These are phyloP conservation scores for Bruchidius siliquastri DNA, from an alignment of 2,888 invertebrate genomes.

Conservation along the genomic window DNA sequence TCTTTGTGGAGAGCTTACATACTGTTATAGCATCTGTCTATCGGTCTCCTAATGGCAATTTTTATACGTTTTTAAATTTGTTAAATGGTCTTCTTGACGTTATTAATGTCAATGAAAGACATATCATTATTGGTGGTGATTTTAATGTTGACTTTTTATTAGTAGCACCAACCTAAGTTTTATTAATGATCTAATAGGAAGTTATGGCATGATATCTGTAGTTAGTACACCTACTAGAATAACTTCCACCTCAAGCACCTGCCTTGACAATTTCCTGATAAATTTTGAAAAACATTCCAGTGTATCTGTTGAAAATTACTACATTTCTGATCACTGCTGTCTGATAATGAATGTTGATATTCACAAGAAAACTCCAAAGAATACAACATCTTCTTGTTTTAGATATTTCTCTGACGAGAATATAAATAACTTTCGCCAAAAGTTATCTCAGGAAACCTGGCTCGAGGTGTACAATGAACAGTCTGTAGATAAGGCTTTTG, in stretches of 20 bases:
- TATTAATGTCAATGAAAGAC: slow-evolving; percentile 1
- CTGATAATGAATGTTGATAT: not conserved
- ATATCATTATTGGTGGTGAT: slow-evolving; percentile 6
- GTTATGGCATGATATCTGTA: not conserved
- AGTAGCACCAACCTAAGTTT: slow-evolving; percentile 5
- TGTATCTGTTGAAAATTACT: not conserved
- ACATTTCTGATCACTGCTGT: not conserved
- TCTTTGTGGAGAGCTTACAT: not conserved
- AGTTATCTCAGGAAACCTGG: not conserved
- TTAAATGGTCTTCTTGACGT: slow-evolving; percentile 1
- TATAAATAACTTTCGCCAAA: not conserved
- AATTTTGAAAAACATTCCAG: not conserved
- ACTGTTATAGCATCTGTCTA: slow-evolving; percentile 4
- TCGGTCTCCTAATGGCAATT: slow-evolving; percentile 4
- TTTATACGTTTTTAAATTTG: slow-evolving; percentile 1
- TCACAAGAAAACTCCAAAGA: not conserved
- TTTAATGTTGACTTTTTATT: slow-evolving; percentile 6
- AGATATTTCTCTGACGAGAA: not conserved
- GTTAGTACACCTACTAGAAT: not conserved
- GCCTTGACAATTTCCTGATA: slow-evolving; percentile 1
- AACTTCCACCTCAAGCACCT: not conserved
- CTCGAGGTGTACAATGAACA: not conserved
- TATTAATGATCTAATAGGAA: slow-evolving; percentile 6
- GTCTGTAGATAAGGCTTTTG: not conserved
- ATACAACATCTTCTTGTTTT: not conserved